Percentiles rank a stretch among this genome's conserved stretches.
These are phyloP conservation scores for Rhagoletis pomonella DNA, from an alignment of 1,140 invertebrate genomes.

Conservation along the genomic window DNA sequence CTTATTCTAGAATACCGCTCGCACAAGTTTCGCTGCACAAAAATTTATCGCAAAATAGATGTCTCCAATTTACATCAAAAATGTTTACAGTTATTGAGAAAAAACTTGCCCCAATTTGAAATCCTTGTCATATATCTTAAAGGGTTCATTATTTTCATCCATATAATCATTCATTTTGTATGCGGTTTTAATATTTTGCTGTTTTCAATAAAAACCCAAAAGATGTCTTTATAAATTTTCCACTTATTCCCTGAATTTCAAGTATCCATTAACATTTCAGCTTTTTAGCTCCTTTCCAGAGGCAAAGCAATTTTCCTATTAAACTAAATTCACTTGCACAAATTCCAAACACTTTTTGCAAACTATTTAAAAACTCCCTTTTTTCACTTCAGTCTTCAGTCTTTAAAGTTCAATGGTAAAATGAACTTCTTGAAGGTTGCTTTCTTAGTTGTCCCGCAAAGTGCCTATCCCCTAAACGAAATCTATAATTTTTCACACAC, in stretches of 20 bases:
- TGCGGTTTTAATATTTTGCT: background rate
- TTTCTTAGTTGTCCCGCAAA: background rate
- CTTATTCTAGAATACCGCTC: no score
- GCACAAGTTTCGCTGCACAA: no score
- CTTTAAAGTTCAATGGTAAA: constrained; percentile 43
- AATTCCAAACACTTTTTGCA: background rate
- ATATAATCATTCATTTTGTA: constrained; percentile 42
- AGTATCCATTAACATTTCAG: background rate
- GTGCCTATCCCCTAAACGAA: background rate
- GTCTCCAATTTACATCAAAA: no score
- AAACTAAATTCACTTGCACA: background rate
- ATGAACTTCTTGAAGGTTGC: constrained; percentile 13
- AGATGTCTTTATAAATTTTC: background rate
- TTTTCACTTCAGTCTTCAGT: constrained; percentile 26
- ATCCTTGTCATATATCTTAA: constrained; percentile 55
- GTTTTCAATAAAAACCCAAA: background rate
- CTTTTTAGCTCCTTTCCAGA: background rate
- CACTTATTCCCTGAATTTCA: background rate
- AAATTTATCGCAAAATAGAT: no score
- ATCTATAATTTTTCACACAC: constrained; percentile 13
- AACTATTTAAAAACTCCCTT: background rate
- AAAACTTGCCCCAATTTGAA: constrained; percentile 55
- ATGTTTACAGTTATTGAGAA: background rate
- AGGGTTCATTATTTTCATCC: constrained; percentile 56
- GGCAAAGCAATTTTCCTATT: background rate